These are phyloP conservation scores for Spheniscus humboldti DNA, from an alignment of 2,797 vertebrate species.

Conservation along the genomic window DNA sequence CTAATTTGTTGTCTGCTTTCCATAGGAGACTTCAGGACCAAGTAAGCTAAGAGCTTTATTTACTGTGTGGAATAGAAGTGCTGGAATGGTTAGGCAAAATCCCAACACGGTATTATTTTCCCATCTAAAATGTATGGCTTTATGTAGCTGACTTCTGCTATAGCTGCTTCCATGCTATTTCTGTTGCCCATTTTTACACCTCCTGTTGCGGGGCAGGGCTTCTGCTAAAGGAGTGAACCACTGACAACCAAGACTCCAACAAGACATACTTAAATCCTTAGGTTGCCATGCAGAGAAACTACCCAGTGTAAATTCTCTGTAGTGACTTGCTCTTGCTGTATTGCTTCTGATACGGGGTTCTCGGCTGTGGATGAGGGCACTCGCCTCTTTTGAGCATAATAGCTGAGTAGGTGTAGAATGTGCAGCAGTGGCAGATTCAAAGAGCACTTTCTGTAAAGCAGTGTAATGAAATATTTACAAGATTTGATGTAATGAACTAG, in stretches of 20 bases:
- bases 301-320: background rate
- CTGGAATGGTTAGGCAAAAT: background rate
- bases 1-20: background rate
- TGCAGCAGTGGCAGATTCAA: background rate
- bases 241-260: background rate
- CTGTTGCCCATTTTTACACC: background rate
- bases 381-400: background rate
- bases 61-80: background rate
- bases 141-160: background rate
- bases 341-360: background rate
- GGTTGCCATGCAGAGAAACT: background rate
- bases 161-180: background rate
- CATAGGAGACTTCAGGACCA: background rate
- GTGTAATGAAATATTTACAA: constrained; percentile 33
- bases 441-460: background rate
- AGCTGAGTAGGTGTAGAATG: background rate
- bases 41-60: background rate
- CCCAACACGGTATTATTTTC: background rate
- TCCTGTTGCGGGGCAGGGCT: background rate
- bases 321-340: background rate
- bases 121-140: background rate
- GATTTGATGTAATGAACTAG: constrained; percentile 4
- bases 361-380: background rate
- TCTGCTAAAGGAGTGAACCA: background rate
- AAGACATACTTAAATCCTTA: background rate